phyloP scores from a whole-genome alignment of 2,888 invertebrate genomes.

The Machimus rusticus region DNA sequence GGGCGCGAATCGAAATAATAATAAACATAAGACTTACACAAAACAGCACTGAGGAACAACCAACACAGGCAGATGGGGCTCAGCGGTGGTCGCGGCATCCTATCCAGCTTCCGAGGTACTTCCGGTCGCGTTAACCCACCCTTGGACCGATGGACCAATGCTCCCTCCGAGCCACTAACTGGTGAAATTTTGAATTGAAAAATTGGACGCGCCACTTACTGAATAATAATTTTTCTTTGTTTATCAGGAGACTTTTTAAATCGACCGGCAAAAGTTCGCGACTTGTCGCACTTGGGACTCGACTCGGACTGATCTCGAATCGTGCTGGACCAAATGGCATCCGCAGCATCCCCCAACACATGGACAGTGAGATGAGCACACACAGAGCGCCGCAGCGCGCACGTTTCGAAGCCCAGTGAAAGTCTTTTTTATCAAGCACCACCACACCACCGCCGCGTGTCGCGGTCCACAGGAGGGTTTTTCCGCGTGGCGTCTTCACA shows the following conservation, averaged over 20 bases:
- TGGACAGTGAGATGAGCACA: background rate
- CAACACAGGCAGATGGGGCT: background rate
- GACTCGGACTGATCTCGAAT: background rate
- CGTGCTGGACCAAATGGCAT: background rate
- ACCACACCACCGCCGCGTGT: background rate
- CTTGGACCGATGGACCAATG: background rate
- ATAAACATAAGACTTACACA: slow-evolving; percentile 15
- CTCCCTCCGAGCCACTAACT: background rate
- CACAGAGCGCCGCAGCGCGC: background rate
- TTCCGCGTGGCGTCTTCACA: slow-evolving; percentile 14
- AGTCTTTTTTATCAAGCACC: slow-evolving; percentile 9
- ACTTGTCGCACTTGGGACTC: background rate
- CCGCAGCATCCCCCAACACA: slow-evolving; percentile 27
- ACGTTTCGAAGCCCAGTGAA: background rate
- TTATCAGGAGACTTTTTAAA: background rate
- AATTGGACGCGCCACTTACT: background rate
- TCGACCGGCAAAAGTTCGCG: background rate
- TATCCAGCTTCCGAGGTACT: slow-evolving; percentile 4
- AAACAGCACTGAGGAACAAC: background rate
- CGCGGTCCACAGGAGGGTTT: background rate
- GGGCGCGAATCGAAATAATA: background rate
- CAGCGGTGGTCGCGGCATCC: slow-evolving; percentile 21
- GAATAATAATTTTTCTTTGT: background rate
- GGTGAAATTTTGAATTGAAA: background rate
- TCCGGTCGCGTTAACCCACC: background rate